A percentile compares a stretch with the other conserved stretches of the same genome.
Evolutionary conservation across 1,140 invertebrate genomes (phyloP).

Genomic region (Anastrepha obliqua): DNA sequence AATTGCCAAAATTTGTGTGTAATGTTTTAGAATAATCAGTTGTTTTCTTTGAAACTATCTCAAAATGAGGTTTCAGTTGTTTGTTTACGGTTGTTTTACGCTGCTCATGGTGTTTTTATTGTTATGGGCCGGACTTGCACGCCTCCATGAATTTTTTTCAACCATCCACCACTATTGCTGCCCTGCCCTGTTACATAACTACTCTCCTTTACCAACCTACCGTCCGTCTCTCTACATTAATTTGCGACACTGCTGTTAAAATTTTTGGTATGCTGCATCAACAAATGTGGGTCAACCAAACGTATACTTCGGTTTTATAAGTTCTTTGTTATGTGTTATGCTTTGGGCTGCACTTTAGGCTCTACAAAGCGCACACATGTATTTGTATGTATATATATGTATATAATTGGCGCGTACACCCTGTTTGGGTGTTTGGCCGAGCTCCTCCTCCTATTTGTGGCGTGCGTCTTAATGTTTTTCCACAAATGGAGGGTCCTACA

Average conservation of each 20-base stretch:
- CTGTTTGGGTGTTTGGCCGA: too few relatives aligned
- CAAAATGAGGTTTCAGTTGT: neutral
- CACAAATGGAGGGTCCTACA: too few relatives aligned
- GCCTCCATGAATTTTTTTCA: neutral
- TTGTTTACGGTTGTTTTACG: neutral
- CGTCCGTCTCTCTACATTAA: neutral
- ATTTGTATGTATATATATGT: neutral
- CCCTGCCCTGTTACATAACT: neutral
- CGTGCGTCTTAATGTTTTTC: too few relatives aligned
- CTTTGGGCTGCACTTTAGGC: slow-evolving; percentile 39
- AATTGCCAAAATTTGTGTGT: too few relatives aligned
- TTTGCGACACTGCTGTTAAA: slow-evolving; percentile 23
- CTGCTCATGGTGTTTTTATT: neutral
- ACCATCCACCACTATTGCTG: slow-evolving; percentile 36
- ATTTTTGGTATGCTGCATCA: slow-evolving; percentile 19
- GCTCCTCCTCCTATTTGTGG: too few relatives aligned
- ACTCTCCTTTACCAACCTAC: neutral
- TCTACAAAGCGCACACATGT: neutral
- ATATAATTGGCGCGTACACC: too few relatives aligned
- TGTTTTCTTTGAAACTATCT: neutral
- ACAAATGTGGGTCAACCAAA: slow-evolving; percentile 34
- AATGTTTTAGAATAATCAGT: too few relatives aligned
- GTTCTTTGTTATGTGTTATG: neutral
- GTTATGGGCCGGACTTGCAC: slow-evolving; percentile 3
- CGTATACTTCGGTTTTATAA: neutral